Evolutionary conservation across 2,797 vertebrate species (phyloP).

Genomic region (Alosa sapidissima): DNA sequence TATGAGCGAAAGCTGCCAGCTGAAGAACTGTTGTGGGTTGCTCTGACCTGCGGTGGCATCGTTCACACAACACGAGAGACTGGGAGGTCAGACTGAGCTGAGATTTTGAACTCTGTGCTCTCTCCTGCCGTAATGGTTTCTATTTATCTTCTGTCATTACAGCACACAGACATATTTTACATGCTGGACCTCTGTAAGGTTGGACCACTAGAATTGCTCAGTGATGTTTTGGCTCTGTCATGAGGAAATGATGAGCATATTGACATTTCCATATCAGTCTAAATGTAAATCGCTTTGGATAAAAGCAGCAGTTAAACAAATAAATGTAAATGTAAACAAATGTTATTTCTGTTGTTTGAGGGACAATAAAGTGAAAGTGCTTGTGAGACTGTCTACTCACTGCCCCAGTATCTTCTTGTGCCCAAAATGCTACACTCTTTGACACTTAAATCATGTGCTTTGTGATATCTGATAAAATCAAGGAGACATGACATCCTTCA

Average conservation of each 20-base stretch:
- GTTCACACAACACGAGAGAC: constrained; percentile 24
- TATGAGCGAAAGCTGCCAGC: constrained; percentile 99
- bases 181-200: background rate
- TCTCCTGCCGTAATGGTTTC: background rate
- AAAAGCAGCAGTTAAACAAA: background rate
- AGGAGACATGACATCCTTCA: background rate
- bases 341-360: background rate
- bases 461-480: background rate
- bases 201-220: background rate
- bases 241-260: background rate
- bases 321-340: no score
- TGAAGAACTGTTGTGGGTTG: constrained; percentile 99
- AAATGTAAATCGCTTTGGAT: no score
- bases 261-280: background rate
- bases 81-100: constrained; percentile 43
- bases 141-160: background rate
- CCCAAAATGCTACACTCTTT: background rate
- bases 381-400: background rate
- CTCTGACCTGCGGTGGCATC: constrained; percentile 62
- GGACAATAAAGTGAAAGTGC: background rate
- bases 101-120: background rate
- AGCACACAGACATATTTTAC: background rate
- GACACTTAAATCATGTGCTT: background rate
- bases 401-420: background rate
- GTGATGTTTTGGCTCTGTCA: background rate